A percentile compares a stretch with the other conserved stretches of the same genome.
These are phyloP conservation scores for Girardinichthys multiradiatus DNA, from an alignment of 2,113 vertebrate species.

Conservation along the genomic window DNA sequence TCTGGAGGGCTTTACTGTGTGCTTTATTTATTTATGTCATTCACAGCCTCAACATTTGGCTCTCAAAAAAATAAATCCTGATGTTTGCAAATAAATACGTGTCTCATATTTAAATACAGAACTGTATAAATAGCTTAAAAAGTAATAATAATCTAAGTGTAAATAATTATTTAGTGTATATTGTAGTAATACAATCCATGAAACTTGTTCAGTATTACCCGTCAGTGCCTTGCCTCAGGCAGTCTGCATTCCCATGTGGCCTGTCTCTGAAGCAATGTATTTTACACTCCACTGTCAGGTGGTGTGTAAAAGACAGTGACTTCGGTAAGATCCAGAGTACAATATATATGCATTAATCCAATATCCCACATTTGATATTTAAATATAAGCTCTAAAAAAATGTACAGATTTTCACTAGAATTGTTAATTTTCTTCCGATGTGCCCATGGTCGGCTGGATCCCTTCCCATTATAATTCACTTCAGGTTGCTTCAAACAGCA, in stretches of 20 bases:
- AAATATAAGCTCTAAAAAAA: neutral
- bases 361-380: neutral
- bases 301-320: neutral
- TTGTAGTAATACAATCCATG: neutral
- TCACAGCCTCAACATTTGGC: neutral
- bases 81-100: neutral
- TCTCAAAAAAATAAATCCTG: neutral
- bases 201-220: neutral
- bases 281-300: neutral
- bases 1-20: neutral
- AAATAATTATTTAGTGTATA: neutral
- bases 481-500: slow-evolving; percentile 13
- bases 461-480: slow-evolving; percentile 30
- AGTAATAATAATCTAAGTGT: neutral
- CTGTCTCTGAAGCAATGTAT: neutral
- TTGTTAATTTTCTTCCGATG: neutral
- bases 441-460: slow-evolving; percentile 14
- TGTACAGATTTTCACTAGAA: neutral
- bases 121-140: neutral
- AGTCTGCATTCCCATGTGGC: neutral
- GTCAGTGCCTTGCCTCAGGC: neutral
- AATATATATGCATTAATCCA: neutral
- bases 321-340: neutral
- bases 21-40: neutral
- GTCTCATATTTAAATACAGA: neutral